Evolutionary conservation across 2,888 invertebrate species (phyloP).

Genomic region (Antheraea yamamai): DNA sequence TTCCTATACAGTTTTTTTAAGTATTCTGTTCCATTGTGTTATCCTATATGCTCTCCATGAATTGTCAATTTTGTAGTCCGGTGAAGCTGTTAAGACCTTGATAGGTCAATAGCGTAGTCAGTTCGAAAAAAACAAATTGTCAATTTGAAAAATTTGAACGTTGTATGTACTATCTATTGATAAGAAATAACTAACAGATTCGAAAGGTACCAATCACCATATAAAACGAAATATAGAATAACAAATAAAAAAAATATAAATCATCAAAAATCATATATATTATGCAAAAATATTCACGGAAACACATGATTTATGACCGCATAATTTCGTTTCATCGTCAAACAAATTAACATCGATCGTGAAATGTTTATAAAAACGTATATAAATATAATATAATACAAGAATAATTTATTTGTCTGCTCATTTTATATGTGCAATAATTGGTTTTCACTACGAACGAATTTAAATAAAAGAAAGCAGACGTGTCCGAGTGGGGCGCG

Average conservation of each 20-base stretch:
- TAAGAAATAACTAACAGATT: not conserved
- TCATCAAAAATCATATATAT: not conserved
- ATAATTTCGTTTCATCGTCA: conserved; percentile 10
- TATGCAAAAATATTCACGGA: conserved; percentile 19
- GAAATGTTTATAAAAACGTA: conserved; percentile 2
- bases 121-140: too few species aligned
- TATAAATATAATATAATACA: conserved; percentile 28
- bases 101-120: too few species aligned
- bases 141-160: too few species aligned
- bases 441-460: conserved; percentile 50
- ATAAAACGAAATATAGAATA: not conserved
- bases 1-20: too few species aligned
- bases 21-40: not conserved
- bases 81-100: too few species aligned
- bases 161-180: not conserved
- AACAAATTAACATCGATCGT: conserved; percentile 15
- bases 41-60: not conserved
- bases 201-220: not conserved
- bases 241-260: not conserved
- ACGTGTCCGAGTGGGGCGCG: conserved; percentile 37
- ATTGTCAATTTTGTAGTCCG: not conserved
- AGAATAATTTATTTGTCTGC: conserved; percentile 47
- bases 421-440: conserved; percentile 45
- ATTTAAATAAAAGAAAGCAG: conserved; percentile 64
- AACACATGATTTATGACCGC: conserved; percentile 18